Evolutionary conservation across 2,113 vertebrate species (phyloP), one percentile per base, ranked within the genome.

Genomic region (Erpornis zantholeuca): DNA sequence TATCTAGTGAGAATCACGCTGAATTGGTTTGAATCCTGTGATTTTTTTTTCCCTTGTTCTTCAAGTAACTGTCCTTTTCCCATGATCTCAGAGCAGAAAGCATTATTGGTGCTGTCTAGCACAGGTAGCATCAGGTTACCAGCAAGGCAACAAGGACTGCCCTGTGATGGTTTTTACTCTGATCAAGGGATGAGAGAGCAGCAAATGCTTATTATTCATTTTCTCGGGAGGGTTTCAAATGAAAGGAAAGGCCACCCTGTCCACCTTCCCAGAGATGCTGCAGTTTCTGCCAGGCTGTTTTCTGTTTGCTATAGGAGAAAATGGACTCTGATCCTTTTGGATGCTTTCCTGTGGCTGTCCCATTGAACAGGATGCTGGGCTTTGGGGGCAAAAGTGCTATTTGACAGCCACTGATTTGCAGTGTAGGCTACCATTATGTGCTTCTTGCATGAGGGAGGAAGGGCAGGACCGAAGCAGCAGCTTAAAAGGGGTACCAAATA

Each of bases 331-430:
- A 36, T 17, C 52, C 36, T 35, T 42, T 76, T 52, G 29, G 33
- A 75, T 15, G 23, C 38, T 47, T 68, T 85, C 53, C 53, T 28
- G 44, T 69, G 45, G 24, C 10, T 27, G 12, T 78, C 22, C 28
- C 11, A 13, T 17, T 60, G 24, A 65, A 22, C 0, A 2, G 14
- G 17, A 56, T 0, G 2, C 29, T 22, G 35, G 17, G 22, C 42
- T 82, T 61, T 79, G 60, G 29, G n/a, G 81, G 69, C 28, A 27
- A 27, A 20, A 22, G 27, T 45, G 27, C 10, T 75, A 7, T 60
- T 75, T 76, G 27, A 10, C 50, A 57, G 73, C 38, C 1, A 2
- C 16, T 63, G 29, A 11, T 57, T 45, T 73, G 54, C 27, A 29
- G 19, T n/a, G 27, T 9, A 29, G 31, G n/a, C 27, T 42, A 21